Evolutionary conservation across 2,113 vertebrate species (phyloP).

Genomic region (Chauna torquata): DNA sequence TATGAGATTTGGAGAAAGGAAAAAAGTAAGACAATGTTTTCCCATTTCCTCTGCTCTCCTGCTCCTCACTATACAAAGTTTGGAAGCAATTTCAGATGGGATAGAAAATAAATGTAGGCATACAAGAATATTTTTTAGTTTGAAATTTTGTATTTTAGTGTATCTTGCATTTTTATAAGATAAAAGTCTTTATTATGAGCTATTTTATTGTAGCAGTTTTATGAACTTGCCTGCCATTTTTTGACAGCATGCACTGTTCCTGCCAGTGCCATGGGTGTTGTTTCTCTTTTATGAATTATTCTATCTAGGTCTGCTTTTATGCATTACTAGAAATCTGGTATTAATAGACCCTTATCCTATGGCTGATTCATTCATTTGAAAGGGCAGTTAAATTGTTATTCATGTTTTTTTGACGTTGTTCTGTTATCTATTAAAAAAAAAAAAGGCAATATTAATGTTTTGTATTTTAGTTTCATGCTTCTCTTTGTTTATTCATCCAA

Average conservation of each 20-base stretch:
- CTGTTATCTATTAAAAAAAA: not conserved
- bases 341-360: not conserved
- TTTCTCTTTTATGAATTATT: not conserved
- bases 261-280: not conserved
- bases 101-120: not conserved
- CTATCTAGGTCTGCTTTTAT: not conserved
- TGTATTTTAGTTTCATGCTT: not conserved
- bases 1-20: not conserved
- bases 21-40: not conserved
- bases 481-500: not conserved
- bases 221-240: not conserved
- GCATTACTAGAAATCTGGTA: not conserved
- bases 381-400: not conserved
- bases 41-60: not conserved
- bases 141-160: not conserved
- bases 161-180: not conserved
- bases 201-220: not conserved
- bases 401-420: not conserved
- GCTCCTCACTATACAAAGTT: not conserved
- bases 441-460: not conserved
- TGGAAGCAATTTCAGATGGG: not conserved
- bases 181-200: not conserved
- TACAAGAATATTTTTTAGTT: not conserved
- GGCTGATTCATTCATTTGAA: not conserved
- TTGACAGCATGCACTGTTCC: not conserved